Evolutionary conservation across 2,888 invertebrate genomes (phyloP), one percentile per base, ranked within the genome.

Genomic region (Alcis repandata): DNA sequence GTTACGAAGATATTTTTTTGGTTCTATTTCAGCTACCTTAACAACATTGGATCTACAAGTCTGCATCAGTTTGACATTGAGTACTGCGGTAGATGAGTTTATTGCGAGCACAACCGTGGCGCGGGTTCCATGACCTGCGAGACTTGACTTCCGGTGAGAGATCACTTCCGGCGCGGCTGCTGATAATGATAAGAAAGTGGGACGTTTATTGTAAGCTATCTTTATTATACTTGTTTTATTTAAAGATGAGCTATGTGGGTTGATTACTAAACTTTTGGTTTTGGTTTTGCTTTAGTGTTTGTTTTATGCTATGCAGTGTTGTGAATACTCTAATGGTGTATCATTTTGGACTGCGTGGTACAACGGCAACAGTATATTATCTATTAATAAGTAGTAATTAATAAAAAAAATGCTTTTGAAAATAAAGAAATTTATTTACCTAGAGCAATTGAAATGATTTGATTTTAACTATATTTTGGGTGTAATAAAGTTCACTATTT

Each of bases 121-220:
- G 79, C 79, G 84, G 82, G 89, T 88, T 90, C 86, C 84, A 82
- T 87, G 91, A 91, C 90, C 89, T 78, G 80, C 72, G 73, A 80
- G 76, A 70, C 71, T 75, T 77, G 75, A 80, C 82, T 87, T 89
- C 90, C 90, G 85, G 79, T 69, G 83, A 74, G 85, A 89, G 89
- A 89, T 87, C 83, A 83, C 83, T 88, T 90, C 89, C 90, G 86
- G 80, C 80, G 79, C 78, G 73, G 67, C 80, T 78, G 78, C 82
- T 74, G 67, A 74, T 79, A 82, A 64, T 81, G 83, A 83, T 84
- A 84, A 82, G 75, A 74, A 85, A 82, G 73, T 80, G 74, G 84
- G 74, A 66, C 79, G 77, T 63, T 69, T 74, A 72, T 67, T 65
- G 51, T 48, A 15, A 22, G 46, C 49, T 65, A 2, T 11, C 32